phyloP scores from a whole-genome alignment of 1,140 invertebrate genomes.

The Drosophila pandora region DNA sequence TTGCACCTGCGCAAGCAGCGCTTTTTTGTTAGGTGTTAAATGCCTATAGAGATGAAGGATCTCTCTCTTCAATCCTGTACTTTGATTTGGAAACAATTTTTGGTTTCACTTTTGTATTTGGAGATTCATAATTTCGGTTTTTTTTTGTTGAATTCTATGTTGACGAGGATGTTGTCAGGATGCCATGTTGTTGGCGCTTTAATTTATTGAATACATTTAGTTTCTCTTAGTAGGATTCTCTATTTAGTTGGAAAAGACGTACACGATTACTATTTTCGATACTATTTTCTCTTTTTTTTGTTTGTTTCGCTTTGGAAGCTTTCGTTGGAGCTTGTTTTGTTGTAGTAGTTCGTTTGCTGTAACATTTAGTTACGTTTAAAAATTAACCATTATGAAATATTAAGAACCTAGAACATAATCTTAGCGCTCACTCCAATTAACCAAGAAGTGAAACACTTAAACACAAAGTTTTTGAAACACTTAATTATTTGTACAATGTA shows the following conservation, averaged over 20 bases:
- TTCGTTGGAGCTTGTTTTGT: slow-evolving; percentile 62
- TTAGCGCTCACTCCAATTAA: slow-evolving; percentile 37
- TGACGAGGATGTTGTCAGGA: slow-evolving; percentile 56
- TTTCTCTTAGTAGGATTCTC: slow-evolving; percentile 67
- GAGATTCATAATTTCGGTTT: neutral
- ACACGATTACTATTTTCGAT: slow-evolving; percentile 36
- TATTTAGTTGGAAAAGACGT: slow-evolving; percentile 75
- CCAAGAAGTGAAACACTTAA: too few relatives aligned
- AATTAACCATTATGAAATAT: slow-evolving; percentile 64
- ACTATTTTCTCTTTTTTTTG: slow-evolving; percentile 30
- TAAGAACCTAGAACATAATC: slow-evolving; percentile 52
- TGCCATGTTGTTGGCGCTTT: slow-evolving; percentile 65
- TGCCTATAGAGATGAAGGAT: neutral
- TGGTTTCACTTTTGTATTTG: slow-evolving; percentile 57
- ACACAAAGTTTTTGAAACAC: slow-evolving; percentile 74
- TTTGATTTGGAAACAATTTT: slow-evolving; percentile 65
- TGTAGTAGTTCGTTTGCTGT: slow-evolving; percentile 66
- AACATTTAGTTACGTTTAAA: slow-evolving; percentile 76
- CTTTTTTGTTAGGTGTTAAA: slow-evolving; percentile 69
- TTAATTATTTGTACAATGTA: slow-evolving; percentile 65
- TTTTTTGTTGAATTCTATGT: slow-evolving; percentile 40
- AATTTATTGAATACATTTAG: slow-evolving; percentile 53
- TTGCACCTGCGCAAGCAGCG: slow-evolving; percentile 66
- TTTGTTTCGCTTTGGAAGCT: slow-evolving; percentile 74
- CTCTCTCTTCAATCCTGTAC: slow-evolving; percentile 14